phyloP scores from a whole-genome alignment of 2,797 vertebrate genomes.

The Lophotriccus pileatus region DNA sequence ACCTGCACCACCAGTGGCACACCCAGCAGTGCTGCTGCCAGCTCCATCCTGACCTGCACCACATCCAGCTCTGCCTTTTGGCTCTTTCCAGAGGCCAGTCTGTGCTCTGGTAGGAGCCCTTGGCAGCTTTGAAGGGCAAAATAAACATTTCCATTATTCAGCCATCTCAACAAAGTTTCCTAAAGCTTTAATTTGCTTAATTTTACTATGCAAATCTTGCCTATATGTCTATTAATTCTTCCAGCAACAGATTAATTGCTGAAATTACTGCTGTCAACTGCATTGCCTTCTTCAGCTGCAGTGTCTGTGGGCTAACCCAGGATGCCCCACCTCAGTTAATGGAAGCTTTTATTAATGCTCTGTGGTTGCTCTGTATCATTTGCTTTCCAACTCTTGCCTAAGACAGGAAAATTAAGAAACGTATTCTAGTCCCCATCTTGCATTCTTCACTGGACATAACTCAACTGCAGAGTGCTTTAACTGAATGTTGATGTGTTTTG shows the following conservation, averaged over 20 bases:
- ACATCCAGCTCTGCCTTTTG: background rate
- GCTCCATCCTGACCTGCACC: rapidly evolving
- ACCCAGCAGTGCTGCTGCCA: rapidly evolving
- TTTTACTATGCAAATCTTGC: background rate
- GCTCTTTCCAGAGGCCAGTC: background rate
- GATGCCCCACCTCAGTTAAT: background rate
- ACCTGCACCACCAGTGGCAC: background rate
- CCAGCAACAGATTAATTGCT: background rate
- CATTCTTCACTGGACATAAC: background rate
- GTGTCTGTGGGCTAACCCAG: background rate
- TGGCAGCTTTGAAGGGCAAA: background rate
- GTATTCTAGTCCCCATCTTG: background rate
- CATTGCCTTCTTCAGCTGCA: background rate
- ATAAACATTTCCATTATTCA: background rate
- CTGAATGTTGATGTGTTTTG: background rate
- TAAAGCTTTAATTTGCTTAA: background rate
- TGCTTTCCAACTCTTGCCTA: background rate
- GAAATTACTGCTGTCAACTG: background rate
- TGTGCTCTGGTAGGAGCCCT: background rate
- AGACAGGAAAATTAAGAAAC: background rate
- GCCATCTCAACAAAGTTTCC: background rate
- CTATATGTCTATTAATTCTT: background rate
- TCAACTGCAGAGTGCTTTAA: background rate
- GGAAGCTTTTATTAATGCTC: background rate
- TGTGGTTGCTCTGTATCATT: background rate